Evolutionary conservation across 1,140 invertebrate genomes (phyloP).

Genomic region (Reticulitermes speratus): DNA sequence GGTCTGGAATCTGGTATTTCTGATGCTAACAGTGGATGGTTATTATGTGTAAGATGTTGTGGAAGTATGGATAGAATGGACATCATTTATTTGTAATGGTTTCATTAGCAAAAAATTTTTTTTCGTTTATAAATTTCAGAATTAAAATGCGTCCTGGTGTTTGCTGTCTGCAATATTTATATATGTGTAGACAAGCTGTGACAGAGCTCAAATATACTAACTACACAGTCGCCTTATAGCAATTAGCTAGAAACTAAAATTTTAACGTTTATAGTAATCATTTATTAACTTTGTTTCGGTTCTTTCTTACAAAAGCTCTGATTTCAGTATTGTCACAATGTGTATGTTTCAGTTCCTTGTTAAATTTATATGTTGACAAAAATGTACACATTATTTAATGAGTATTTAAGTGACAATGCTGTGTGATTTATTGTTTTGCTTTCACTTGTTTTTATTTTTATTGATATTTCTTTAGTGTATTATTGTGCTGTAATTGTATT

Average conservation of each 20-base stretch:
- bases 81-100: no score
- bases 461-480: neutral
- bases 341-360: neutral
- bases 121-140: no score
- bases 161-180: no score
- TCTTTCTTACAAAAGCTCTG: neutral
- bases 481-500: neutral
- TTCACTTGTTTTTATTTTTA: neutral
- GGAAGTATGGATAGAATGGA: no score
- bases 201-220: no score
- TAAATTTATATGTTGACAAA: neutral
- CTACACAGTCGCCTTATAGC: no score
- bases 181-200: no score
- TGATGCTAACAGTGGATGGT: no score
- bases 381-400: neutral
- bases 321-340: neutral
- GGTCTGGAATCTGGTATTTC: no score
- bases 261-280: neutral
- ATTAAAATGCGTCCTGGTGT: no score
- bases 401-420: neutral
- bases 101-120: no score
- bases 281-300: neutral
- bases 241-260: neutral
- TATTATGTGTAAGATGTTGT: no score
- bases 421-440: neutral